These are phyloP conservation scores for Phaonia tiefii DNA, from an alignment of 2,888 invertebrate species.

Conservation along the genomic window DNA sequence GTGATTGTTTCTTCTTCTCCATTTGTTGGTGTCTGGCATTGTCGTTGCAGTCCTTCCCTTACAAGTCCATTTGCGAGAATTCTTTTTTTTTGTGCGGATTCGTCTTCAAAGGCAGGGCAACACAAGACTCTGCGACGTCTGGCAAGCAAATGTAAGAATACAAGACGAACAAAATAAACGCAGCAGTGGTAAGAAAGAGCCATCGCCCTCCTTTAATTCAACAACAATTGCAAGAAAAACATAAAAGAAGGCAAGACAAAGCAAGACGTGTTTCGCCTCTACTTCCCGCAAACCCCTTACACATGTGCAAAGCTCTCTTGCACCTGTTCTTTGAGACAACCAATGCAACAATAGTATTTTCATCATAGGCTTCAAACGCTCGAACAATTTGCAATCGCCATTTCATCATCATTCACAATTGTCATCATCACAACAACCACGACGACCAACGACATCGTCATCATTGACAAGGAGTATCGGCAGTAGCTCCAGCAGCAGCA, in stretches of 20 bases:
- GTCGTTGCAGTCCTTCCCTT: conserved; percentile 39
- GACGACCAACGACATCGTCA: conserved; percentile 1
- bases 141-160: conserved; percentile 23
- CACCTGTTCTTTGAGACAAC: conserved; percentile 39
- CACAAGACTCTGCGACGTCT: conserved; percentile 54
- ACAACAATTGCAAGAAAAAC: neutral
- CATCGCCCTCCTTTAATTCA: conserved; percentile 6
- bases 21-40: conserved; percentile 42
- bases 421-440: conserved; percentile 16
- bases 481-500: conserved; percentile 10
- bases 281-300: neutral
- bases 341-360: conserved; percentile 52
- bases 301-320: conserved; percentile 1
- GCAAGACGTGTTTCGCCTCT: conserved; percentile 3
- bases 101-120: neutral
- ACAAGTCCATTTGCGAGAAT: neutral
- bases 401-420: conserved; percentile 35
- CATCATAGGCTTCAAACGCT: conserved; percentile 44
- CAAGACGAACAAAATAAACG: conserved; percentile 6
- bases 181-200: conserved; percentile 10
- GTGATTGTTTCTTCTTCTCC: neutral
- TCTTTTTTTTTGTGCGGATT: neutral
- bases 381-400: conserved; percentile 35
- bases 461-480: no score
- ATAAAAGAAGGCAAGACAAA: conserved; percentile 1